Base-by-base conservation (phyloP, 2,888 invertebrate genomes). In the Tenthredo distinguenda region DNA sequence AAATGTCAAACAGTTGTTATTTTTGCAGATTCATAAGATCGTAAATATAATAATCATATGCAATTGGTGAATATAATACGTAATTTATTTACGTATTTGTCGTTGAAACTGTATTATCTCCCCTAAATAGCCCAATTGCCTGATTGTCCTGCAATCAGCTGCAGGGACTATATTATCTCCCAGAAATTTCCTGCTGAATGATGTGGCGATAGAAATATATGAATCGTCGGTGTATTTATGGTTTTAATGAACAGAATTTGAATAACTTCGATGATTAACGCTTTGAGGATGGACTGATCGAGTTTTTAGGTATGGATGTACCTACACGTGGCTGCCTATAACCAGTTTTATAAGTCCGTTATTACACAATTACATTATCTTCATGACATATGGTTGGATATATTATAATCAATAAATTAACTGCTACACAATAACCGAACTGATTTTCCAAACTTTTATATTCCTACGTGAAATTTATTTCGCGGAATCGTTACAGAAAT, bases 71-170 rank as follows among this genome's bases (percentile, higher is more conserved):
- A 47, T 37, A 21, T 50, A 47, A 50, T 47, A 47, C 26, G 26
- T 76, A 76, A 76, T 76, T 76, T 76, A 40, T 47, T 76, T 26
- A 76, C 50, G 26, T 47, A 7, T 47, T 26, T 76, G 47, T 50
- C 50, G 18, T n/a, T 50, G 5, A 40, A 12, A 9, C 37, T 18
- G n/a, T 34, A n/a, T 72, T 37, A 31, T 71, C 34, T 7, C 40
- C 21, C 12, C 7, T 34, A 34, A 55, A n/a, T 50, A 77, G 47
- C 55, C 50, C 50, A 34, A 55, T 77, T 55, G 15, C 31, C 50
- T 77, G 7, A 77, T 77, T 77, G 55, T 12, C 0, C 62, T 26
- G 26, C 7, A 55, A 31, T 50, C 50, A 31, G 31, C 18, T 26
- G 77, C 18, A 12, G 26, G 18, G 6, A 50, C 50, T 15, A 50